Percentiles rank a stretch among this genome's conserved stretches.
Evolutionary conservation across 2,888 invertebrate genomes (phyloP).

Genomic region (Eumacrocentrus americanus): DNA sequence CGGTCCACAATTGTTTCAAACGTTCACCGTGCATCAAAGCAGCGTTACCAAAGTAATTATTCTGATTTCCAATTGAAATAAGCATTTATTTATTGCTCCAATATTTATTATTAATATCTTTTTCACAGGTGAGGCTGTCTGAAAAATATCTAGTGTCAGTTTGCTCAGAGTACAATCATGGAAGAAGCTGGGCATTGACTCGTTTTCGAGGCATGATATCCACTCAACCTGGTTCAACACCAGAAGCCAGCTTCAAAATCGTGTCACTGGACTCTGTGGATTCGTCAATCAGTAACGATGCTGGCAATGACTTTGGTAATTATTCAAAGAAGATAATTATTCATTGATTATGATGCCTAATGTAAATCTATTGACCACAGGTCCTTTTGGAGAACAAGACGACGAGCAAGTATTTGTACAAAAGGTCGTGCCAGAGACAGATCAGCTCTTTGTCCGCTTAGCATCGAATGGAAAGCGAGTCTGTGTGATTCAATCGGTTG

Average conservation of each 20-base stretch:
- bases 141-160: constrained; percentile 95
- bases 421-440: constrained; percentile 96
- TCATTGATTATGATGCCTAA: too few species aligned
- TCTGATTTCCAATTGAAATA: too few species aligned
- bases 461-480: constrained; percentile 96
- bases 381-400: constrained; percentile 97
- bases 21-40: constrained; percentile 96
- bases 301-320: constrained; percentile 69
- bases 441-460: constrained; percentile 90
- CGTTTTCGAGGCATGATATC: constrained; percentile 98
- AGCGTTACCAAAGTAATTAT: constrained; percentile 84
- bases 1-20: constrained; percentile 97
- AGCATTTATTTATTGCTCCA: too few species aligned
- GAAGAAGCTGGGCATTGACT: constrained; percentile 95
- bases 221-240: constrained; percentile 97
- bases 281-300: constrained; percentile 68
- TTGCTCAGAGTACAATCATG: constrained; percentile 98
- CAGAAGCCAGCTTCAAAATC: constrained; percentile 96
- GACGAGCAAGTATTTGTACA: constrained; percentile 98
- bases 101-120: neutral
- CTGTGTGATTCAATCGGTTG: constrained; percentile 93
- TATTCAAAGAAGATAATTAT: too few species aligned
- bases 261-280: constrained; percentile 80
- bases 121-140: constrained; percentile 81
- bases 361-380: constrained; percentile 57